Base-by-base conservation (phyloP, 1,140 invertebrate species). In the Drosophila ogumai region DNA sequence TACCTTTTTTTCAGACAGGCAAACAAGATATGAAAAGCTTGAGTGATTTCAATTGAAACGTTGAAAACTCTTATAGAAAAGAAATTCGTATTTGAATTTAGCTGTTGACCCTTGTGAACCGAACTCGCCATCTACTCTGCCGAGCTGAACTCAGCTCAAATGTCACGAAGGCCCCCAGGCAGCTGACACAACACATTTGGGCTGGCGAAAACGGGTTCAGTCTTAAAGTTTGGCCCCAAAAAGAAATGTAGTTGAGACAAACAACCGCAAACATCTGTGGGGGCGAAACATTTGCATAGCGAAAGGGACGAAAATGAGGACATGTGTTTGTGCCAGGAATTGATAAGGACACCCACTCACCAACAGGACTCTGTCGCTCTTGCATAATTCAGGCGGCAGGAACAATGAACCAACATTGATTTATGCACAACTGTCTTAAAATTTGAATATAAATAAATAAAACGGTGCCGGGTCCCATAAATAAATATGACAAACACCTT, bases 371-470 rank as follows among this genome's bases (percentile, higher is more conserved):
- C 15, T 32, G 19, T 64, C 41, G 66, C 9, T 34, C 34, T 68
- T 69, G 74, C 80, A 82, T 82, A 82, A 74, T 82, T 75, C 19
- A 79, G 67, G 13, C 36, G 41, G 31, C 66, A 32, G 38, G 32
- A 63, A 56, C 57, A 75, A 81, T 71, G 61, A 41, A 40, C 61
- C 43, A 43, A 49, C 76, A 22, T 75, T 76, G 79, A 82, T 84
- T 81, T 85, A 81, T 69, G 73, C 76, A 50, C 25, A 31, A 47
- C 43, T 61, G 69, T 52, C 82, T 74, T 80, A 84, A 80, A 55
- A 88, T 84, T 88, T 74, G 68, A 72, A 79, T 79, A 69, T 71
- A 61, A 65, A 84, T 84, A 67, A 79, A 78, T 61, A 78, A 78
- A 71, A 61, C 36, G 54, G n/a, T 64, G 66, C 55, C n/a, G 50